Conservation (phyloP, 2,113 vertebrate species). For the Prunella fulvescens region DNA sequence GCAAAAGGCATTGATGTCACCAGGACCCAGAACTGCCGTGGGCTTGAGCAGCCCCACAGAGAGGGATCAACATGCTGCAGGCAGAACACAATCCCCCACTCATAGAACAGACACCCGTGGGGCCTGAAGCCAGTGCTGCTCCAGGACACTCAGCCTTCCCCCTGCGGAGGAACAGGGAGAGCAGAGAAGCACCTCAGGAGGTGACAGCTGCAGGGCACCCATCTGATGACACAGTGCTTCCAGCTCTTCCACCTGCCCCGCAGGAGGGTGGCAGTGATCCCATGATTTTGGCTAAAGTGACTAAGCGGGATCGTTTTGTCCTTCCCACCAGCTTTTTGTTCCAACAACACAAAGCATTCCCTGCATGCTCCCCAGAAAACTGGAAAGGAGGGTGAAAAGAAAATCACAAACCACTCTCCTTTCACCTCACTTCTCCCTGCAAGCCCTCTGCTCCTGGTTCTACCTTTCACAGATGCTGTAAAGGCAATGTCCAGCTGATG, state of each 20-base stretch:
- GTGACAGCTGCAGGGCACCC: neutral
- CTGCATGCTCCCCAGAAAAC: neutral
- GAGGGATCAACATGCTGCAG: accelerated
- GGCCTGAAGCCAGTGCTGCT: neutral
- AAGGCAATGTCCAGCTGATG: neutral
- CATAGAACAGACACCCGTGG: no score
- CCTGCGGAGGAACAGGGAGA: accelerated
- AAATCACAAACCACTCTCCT: neutral
- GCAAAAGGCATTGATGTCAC: neutral
- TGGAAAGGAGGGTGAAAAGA: neutral
- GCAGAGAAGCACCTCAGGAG: neutral
- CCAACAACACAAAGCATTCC: neutral
- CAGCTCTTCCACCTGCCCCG: neutral
- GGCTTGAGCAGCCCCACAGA: accelerated
- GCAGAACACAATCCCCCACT: neutral
- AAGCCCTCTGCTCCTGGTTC: neutral
- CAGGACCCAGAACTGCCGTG: accelerated
- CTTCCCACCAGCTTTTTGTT: neutral
- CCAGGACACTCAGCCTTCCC: accelerated
- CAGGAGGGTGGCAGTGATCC: neutral
- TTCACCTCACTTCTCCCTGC: neutral
- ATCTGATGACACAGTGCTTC: neutral
- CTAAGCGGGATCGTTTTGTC: neutral
- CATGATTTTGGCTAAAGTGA: neutral
- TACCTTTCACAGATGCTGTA: neutral